Conservation (phyloP, 1,140 invertebrate genomes). For the Octopus bimaculoides region DNA sequence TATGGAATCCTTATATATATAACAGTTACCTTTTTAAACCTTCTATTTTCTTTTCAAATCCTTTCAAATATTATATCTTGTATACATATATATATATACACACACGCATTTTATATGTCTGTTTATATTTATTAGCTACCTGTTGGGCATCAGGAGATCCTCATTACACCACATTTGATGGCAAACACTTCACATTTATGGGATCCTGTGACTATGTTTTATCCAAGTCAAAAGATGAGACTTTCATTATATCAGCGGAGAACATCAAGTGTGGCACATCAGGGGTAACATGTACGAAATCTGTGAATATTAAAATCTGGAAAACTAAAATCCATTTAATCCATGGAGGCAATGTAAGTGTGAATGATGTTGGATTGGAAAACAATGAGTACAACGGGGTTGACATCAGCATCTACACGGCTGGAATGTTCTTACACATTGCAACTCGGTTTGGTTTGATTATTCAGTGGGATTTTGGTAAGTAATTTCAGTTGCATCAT, state of each 20-base stretch:
- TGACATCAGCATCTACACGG: constrained; percentile 53
- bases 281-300: constrained; percentile 84
- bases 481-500: not conserved
- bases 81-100: not conserved
- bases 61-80: not conserved
- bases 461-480: constrained; percentile 74
- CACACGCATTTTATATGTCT: not conserved
- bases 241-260: constrained; percentile 65
- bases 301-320: constrained; percentile 65
- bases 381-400: not conserved
- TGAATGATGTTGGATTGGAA: not conserved
- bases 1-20: too few relatives aligned
- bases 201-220: constrained; percentile 74
- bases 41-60: too few relatives aligned
- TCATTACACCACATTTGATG: constrained; percentile 86
- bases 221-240: constrained; percentile 57
- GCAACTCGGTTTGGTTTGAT: constrained; percentile 75
- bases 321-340: constrained; percentile 68
- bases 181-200: constrained; percentile 79
- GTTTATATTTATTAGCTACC: not conserved
- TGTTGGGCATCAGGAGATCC: constrained; percentile 79
- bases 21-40: too few relatives aligned
- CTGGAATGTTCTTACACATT: constrained; percentile 75
- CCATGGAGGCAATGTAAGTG: constrained; percentile 64
- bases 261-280: constrained; percentile 81